phyloP scores from a whole-genome alignment of 2,888 invertebrate species.

The Yponomeuta evonymella region DNA sequence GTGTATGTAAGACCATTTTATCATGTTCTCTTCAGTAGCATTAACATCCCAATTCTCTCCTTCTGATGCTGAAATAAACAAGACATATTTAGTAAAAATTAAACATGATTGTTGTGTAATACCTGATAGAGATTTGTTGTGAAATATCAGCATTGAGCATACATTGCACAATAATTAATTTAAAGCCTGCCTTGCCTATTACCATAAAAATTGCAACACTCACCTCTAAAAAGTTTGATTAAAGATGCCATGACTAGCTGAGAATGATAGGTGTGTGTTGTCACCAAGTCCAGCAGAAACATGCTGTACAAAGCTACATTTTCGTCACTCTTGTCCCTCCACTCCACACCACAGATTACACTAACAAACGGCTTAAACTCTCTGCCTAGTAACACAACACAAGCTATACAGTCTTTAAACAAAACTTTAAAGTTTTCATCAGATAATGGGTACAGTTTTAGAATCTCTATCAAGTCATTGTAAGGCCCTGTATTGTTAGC shows the following conservation, averaged over 20 bases:
- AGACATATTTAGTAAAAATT: background rate
- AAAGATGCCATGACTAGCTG: conserved; percentile 51
- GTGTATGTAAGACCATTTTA: conserved; percentile 80
- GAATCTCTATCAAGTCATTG: conserved; percentile 61
- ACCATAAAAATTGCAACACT: conserved; percentile 9
- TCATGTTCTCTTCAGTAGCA: conserved; percentile 72
- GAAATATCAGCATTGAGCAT: background rate
- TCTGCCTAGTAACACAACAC: conserved; percentile 55
- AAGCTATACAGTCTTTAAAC: conserved; percentile 56
- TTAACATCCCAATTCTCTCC: conserved; percentile 77
- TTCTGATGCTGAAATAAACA: conserved; percentile 53
- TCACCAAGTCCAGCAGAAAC: conserved; percentile 56
- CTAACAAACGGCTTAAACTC: conserved; percentile 58
- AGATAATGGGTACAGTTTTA: conserved; percentile 56
- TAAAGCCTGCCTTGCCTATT: background rate
- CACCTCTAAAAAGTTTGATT: conserved; percentile 63
- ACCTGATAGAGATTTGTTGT: background rate
- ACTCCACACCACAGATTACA: conserved; percentile 53
- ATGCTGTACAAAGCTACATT: conserved; percentile 49
- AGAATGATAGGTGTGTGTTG: conserved; percentile 66
- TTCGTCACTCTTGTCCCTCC: conserved; percentile 47
- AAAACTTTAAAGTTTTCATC: conserved; percentile 61
- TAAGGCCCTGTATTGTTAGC: conserved; percentile 57
- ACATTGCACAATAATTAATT: background rate
- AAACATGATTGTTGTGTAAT: background rate